Evolutionary conservation across 2,797 vertebrate genomes (phyloP), one percentile per base, ranked within the genome.

Genomic region (Lithobates sylvaticus): DNA sequence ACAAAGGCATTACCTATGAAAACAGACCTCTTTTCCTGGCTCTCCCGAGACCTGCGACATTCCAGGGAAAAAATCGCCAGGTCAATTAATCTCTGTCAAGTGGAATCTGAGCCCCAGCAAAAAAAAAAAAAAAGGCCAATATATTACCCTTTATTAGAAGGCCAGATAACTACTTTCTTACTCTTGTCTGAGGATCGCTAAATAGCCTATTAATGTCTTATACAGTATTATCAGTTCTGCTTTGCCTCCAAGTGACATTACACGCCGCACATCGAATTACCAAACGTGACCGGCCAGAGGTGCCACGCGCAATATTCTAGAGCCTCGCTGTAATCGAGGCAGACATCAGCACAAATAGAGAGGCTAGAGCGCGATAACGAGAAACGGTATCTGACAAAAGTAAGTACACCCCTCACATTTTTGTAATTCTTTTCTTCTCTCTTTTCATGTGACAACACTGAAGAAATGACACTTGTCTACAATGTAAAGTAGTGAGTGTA

Each of bases 71-170:
- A 64, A 78, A 78, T 58, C 68, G 75, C 80, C 26, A 16, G 75
- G 75, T 34, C 75, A 87, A 87, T 87, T 87, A 74, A 87, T 87
- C 86, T 87, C 81, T 83, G 86, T 83, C 86, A 75, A 61, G 81
- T 36, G 73, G 58, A 58, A 65, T 74, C 86, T 58, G 69, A 26
- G 75, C 36, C 32, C 36, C 9, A 26, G 81, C 74, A 65, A 27
- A 32, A 16, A 83, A 44, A 39, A 29, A 29, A 23, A 83, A 44
- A 54, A 18, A 32, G 65, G 76, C 75, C 75, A 70, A 87, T 87
- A 87, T 83, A 87, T 87, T 87, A 79, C 81, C 86, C 79, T 87
- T 87, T 83, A 83, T 87, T 87, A 87, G 67, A 73, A 58, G 77
- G 76, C 69, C 47, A 36, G 81, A 73, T 86, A 83, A 86, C 80